Base-by-base conservation (phyloP, 2,888 invertebrate genomes). In the Leptothorax acervorum region DNA sequence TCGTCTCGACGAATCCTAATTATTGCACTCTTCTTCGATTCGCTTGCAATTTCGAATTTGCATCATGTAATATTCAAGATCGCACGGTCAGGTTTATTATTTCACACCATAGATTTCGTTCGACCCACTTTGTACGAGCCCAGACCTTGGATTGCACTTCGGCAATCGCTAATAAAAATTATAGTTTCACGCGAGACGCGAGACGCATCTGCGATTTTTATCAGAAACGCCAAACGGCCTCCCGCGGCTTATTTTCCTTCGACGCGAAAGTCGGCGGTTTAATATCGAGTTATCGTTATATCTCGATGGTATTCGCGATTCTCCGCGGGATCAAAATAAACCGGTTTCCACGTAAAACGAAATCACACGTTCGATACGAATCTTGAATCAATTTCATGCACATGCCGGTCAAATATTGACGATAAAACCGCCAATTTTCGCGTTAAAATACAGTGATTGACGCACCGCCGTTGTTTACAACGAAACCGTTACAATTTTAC, bases 281-380 rank as follows among this genome's bases (percentile, higher is more conserved):
- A 31, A 85, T 48, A 35, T 79, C 62, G 65, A 68, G 75, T 78
- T 84, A 62, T 23, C 73, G 23, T 12, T 39, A 73, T 31, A 48
- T 66, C 66, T 51, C 51, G 79, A 71, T 51, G 65, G 62, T 35
- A 63, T 48, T 57, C 39, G 48, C 48, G 83, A 68, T 81, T 68
- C 86, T 39, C 12, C 60, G 48, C 18, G 66, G n/a, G 81, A 88
- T 82, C 71, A 86, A 89, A 89, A 89, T 87, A 89, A 89, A 85
- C 84, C 28, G n/a, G 5, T 51, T 23, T 15, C 62, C 8, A n/a
- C 71, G 15, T 73, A 79, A 81, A 57, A 71, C 76, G 73, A 57
- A 57, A 42, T 60, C 45, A 39, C 55, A 70, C 42, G 62, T 76
- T 70, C 51, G 48, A 66, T 35, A 28, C 57, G 23, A 57, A 45